Evolutionary conservation across 1,140 invertebrate genomes (phyloP).

Genomic region (Hestina assimilis): DNA sequence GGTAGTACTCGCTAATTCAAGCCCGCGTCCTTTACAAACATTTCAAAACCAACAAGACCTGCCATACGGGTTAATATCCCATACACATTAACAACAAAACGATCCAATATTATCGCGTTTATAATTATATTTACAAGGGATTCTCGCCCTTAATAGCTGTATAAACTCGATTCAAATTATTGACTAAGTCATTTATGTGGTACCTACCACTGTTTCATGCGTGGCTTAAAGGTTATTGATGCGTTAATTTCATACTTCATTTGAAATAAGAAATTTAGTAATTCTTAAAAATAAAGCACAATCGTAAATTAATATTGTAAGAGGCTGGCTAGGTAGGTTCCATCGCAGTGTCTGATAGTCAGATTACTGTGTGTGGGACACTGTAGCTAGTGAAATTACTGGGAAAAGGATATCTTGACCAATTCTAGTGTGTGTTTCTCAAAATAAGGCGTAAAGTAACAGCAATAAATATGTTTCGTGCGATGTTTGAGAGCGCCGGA

Average conservation of each 20-base stretch:
- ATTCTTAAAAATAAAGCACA: not conserved
- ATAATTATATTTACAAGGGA: conserved; percentile 9
- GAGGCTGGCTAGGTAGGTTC: too few relatives aligned
- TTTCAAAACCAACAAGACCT: conserved; percentile 37
- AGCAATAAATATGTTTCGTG: too few relatives aligned
- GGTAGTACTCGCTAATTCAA: conserved; percentile 48
- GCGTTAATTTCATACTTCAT: conserved; percentile 24
- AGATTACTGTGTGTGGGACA: too few relatives aligned
- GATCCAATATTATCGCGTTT: not conserved
- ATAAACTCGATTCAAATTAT: conserved; percentile 34
- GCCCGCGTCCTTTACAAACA: conserved; percentile 41
- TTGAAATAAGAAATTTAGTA: conserved; percentile 10
- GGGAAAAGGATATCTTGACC: not conserved
- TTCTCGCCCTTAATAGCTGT: conserved; percentile 19
- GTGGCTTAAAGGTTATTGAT: conserved; percentile 21
- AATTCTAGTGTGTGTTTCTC: too few relatives aligned
- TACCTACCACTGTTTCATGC: conserved; percentile 32
- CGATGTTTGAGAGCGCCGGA: too few relatives aligned
- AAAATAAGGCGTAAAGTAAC: too few relatives aligned
- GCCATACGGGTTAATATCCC: conserved; percentile 29
- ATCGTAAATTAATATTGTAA: too few relatives aligned
- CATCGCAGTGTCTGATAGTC: too few relatives aligned
- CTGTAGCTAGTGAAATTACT: too few relatives aligned
- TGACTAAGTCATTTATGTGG: conserved; percentile 36
- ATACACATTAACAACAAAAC: not conserved